phyloP scores from a whole-genome alignment of 2,113 vertebrate species.

The Cynocephalus volans region DNA sequence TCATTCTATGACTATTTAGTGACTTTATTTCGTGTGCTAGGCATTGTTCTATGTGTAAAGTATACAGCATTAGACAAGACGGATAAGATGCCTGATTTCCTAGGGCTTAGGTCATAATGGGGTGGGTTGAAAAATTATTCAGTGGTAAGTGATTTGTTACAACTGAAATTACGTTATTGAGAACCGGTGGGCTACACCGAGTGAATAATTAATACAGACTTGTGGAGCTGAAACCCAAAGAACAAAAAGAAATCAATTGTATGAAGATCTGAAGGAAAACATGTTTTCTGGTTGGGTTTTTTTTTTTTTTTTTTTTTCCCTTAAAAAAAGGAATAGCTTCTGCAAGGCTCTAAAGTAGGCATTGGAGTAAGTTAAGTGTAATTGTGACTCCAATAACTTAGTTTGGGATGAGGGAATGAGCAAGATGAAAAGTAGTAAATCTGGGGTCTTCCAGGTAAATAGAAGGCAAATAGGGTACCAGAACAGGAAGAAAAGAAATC shows the following conservation, averaged over 20 bases:
- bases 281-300: not conserved
- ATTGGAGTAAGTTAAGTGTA: not conserved
- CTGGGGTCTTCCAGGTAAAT: not conserved
- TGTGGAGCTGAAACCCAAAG: not conserved
- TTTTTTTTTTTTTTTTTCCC: not conserved
- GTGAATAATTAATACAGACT: not conserved
- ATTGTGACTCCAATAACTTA: not conserved
- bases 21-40: not conserved
- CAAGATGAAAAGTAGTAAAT: not conserved
- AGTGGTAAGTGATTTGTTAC: not conserved
- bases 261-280: not conserved
- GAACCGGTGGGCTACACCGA: not conserved
- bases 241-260: not conserved
- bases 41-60: not conserved
- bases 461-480: not conserved
- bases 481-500: not conserved
- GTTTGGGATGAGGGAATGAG: not conserved
- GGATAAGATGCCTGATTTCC: not conserved
- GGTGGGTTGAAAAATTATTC: not conserved
- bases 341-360: not conserved
- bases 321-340: not conserved
- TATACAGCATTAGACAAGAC: not conserved
- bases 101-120: not conserved
- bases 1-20: not conserved
- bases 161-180: not conserved